phyloP scores from a whole-genome alignment of 2,797 vertebrate species.

The Catostomus latipinnis region DNA sequence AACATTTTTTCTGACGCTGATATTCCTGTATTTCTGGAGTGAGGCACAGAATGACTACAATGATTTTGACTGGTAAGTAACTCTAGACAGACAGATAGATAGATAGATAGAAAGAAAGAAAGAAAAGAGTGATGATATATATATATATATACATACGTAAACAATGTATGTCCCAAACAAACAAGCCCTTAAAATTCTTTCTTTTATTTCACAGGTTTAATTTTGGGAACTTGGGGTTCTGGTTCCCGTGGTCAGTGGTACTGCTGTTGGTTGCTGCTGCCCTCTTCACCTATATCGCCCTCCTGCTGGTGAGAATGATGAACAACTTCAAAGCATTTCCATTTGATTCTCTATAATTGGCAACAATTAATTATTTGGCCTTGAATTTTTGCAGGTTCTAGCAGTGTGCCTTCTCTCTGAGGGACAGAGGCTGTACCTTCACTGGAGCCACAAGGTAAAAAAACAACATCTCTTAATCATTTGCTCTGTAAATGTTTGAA shows the following conservation, averaged over 20 bases:
- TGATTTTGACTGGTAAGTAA: conserved; percentile 89
- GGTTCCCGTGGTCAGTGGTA: conserved; percentile 90
- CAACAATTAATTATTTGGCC: neutral
- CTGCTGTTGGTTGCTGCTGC: conserved; percentile 79
- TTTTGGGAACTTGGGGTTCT: conserved; percentile 83
- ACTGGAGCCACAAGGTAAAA: conserved; percentile 92
- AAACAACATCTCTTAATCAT: neutral
- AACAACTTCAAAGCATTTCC: neutral
- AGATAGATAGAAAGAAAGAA: too few relatives aligned
- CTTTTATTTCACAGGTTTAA: conserved; percentile 78
- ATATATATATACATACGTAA: too few relatives aligned
- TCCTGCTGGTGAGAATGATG: conserved; percentile 84
- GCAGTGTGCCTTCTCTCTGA: conserved; percentile 87
- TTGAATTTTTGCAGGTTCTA: conserved; percentile 78
- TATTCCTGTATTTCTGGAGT: conserved; percentile 88
- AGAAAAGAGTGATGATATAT: too few relatives aligned
- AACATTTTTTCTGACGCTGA: conserved; percentile 84
- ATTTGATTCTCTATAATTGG: too few relatives aligned
- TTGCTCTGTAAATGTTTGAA: neutral
- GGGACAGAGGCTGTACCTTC: conserved; percentile 86
- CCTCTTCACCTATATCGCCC: conserved; percentile 80
- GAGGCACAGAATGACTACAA: conserved; percentile 92
- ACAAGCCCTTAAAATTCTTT: neutral
- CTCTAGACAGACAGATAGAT: neutral
- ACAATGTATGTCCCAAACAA: too few relatives aligned